phyloP scores from a whole-genome alignment of 2,113 vertebrate genomes.

The Chaenogobius annularis region DNA sequence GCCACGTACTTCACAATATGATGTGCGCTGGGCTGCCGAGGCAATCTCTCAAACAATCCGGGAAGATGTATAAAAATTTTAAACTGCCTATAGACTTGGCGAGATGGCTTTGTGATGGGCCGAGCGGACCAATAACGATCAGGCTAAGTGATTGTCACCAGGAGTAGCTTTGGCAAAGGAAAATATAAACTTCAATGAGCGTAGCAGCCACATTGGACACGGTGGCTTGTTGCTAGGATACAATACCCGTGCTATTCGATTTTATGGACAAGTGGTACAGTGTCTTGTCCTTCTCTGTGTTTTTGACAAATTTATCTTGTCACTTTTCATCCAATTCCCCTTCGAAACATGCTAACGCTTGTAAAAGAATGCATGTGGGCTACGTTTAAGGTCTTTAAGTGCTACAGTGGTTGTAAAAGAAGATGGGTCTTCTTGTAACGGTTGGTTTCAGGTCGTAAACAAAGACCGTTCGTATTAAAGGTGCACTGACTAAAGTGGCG shows the following conservation, averaged over 20 bases:
- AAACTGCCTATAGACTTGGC: slow-evolving; percentile 29
- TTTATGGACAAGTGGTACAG: slow-evolving; percentile 53
- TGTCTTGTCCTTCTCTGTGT: background rate
- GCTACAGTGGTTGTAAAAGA: slow-evolving; percentile 9
- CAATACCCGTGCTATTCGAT: slow-evolving; percentile 42
- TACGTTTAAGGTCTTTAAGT: background rate
- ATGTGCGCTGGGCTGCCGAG: slow-evolving; percentile 35
- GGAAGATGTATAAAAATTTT: slow-evolving; percentile 17
- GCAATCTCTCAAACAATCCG: slow-evolving; percentile 43
- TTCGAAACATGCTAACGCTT: slow-evolving; percentile 47
- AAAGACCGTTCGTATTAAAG: slow-evolving; percentile 3
- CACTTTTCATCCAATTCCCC: slow-evolving; percentile 18
- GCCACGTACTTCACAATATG: slow-evolving; percentile 57
- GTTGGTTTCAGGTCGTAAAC: slow-evolving; percentile 9
- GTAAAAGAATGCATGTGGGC: slow-evolving; percentile 22
- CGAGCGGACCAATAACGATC: background rate
- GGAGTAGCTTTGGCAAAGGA: slow-evolving; percentile 16
- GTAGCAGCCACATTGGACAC: slow-evolving; percentile 58
- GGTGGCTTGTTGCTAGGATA: slow-evolving; percentile 77
- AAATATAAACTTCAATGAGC: slow-evolving; percentile 47
- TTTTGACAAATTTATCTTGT: slow-evolving; percentile 24
- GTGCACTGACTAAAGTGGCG: background rate
- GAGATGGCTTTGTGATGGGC: slow-evolving; percentile 21
- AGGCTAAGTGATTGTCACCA: background rate
- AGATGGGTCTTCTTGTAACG: slow-evolving; percentile 24